These are phyloP conservation scores for Ethmia dodecea DNA, from an alignment of 2,888 invertebrate species.

Conservation along the genomic window DNA sequence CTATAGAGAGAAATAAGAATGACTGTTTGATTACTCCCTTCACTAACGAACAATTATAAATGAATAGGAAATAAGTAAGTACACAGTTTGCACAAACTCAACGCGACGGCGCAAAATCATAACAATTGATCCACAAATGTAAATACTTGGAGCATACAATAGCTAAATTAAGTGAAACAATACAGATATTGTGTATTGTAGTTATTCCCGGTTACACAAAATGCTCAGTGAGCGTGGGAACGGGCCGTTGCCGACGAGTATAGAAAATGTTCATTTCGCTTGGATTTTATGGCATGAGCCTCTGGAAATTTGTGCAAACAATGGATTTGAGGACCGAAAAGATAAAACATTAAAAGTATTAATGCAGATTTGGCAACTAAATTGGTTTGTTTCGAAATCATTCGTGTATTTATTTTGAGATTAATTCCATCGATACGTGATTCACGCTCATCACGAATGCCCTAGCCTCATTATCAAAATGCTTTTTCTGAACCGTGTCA, in stretches of 20 bases:
- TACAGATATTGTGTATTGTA: slow-evolving; percentile 69
- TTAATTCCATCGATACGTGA: slow-evolving; percentile 42
- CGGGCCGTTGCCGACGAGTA: slow-evolving; percentile 49
- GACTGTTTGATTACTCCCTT: neutral
- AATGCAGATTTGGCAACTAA: slow-evolving; percentile 17
- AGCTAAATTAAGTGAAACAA: slow-evolving; percentile 73
- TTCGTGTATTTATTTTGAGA: slow-evolving; percentile 31
- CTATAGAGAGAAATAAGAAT: neutral
- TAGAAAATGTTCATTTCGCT: slow-evolving; percentile 47
- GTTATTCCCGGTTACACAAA: slow-evolving; percentile 63
- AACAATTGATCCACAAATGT: slow-evolving; percentile 55
- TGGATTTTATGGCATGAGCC: slow-evolving; percentile 44
- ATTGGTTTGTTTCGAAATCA: slow-evolving; percentile 16
- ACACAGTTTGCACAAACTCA: slow-evolving; percentile 19
- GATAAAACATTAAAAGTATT: neutral
- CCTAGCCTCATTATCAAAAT: slow-evolving; percentile 44
- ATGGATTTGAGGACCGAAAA: slow-evolving; percentile 29
- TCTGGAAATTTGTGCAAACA: slow-evolving; percentile 45
- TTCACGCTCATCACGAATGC: slow-evolving; percentile 56
- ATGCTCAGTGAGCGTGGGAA: slow-evolving; percentile 67
- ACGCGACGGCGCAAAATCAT: slow-evolving; percentile 31
- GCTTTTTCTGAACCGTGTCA: slow-evolving; percentile 51
- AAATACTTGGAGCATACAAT: slow-evolving; percentile 67
- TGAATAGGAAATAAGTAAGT: slow-evolving; percentile 17
- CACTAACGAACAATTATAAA: slow-evolving; percentile 3